Evolutionary conservation across 1,140 invertebrate genomes (phyloP).

Genomic region (Drosophila micromelanica): DNA sequence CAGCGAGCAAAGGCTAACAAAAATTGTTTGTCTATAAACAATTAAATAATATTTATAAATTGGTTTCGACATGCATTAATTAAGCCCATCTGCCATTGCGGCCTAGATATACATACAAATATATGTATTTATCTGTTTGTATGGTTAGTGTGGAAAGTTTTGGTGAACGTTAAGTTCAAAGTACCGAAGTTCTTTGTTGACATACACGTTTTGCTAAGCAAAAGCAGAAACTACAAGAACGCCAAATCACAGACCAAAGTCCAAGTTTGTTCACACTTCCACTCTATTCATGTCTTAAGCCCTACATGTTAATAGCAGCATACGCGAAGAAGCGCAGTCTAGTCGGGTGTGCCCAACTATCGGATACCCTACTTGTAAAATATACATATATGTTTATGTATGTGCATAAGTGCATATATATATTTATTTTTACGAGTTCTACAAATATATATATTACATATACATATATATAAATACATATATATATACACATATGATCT

Average conservation of each 20-base stretch:
- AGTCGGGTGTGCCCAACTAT: no score
- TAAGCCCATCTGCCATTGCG: constrained; percentile 13
- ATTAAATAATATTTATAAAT: constrained; percentile 34
- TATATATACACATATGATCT: no score
- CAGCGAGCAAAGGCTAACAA: constrained; percentile 38
- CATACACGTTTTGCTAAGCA: constrained; percentile 43
- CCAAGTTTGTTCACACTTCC: not conserved
- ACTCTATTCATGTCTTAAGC: not conserved
- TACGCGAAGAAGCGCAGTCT: no score
- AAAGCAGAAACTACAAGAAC: constrained; percentile 52
- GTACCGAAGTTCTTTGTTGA: constrained; percentile 41
- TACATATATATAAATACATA: no score
- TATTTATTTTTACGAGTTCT: no score
- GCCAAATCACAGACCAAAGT: constrained; percentile 3
- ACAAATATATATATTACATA: no score
- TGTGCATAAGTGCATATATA: no score
- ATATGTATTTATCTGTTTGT: not conserved
- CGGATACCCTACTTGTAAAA: no score
- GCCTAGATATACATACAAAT: constrained; percentile 2
- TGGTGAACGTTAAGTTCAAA: constrained; percentile 50
- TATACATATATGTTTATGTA: no score
- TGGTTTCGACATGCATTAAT: constrained; percentile 45
- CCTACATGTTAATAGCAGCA: no score
- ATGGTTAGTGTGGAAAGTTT: constrained; percentile 58
- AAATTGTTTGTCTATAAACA: constrained; percentile 42